Base-by-base conservation (phyloP, 53 echinoderm and acorn worm species). In the Echinarachnius parma region DNA sequence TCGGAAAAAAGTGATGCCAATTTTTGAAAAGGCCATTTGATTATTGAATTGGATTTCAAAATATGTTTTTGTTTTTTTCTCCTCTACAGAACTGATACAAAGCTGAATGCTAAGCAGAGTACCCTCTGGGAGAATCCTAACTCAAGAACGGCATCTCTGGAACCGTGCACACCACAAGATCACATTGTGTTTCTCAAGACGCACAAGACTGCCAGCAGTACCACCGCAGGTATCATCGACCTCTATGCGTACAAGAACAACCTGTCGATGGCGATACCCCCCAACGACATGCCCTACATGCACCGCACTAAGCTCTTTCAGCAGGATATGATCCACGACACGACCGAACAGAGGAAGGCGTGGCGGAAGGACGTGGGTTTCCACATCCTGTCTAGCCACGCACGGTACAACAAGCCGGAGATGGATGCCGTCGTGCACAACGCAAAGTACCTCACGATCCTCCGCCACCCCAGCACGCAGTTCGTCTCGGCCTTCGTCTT, bases 161-260 rank as follows among this genome's bases (percentile, higher is more conserved):
- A n/a, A n/a, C n/a, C n/a, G n/a, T 72, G 74, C 28, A 31, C 9
- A 25, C 74, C 74, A 13, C 57, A 72, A 25, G 27, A 77, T 34
- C 63, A 65, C 21, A 42, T 79, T 31, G 83, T 88, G n/a, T 88
- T 75, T 14, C 44, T 83, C 58, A 83, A 88, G 64, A 88, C 83
- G 0, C 88, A 88, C 70, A 88, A 88, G 30, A 88, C 88, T 20
- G 88, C 79, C 24, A 88, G 88, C 46, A 75, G 83, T 10, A 87
- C 83, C 47, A 50, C 83, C 13, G 50, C 80, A 0, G 75, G 80
- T 0, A 88, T 83, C 11, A 67, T 88, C 14, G 75, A 88, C 29
- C 66, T 80, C 27, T 88, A 76, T 69, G 89, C 83, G 9, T 83
- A 83, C 82, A 72, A 15, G 46, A 61, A 68, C 16, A 78, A 63